phyloP scores from a whole-genome alignment of 2,888 invertebrate species.

The Trichogramma evanescens region DNA sequence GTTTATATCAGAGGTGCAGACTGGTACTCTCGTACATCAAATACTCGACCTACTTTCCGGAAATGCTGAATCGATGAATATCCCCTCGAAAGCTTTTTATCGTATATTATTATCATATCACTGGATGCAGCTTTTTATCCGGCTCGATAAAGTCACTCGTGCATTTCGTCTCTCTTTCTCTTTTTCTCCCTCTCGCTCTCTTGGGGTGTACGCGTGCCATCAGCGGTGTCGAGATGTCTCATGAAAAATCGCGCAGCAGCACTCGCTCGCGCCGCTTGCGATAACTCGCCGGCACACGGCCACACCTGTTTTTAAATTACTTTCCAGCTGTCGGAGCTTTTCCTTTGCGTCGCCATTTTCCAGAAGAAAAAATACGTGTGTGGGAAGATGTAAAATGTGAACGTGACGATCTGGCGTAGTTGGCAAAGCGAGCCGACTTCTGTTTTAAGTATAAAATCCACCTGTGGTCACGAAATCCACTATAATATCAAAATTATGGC shows the following conservation, averaged over 20 bases:
- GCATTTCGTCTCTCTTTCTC: no score
- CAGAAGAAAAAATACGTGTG: background rate
- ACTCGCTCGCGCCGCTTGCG: background rate
- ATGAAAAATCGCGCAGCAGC: background rate
- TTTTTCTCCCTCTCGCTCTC: no score
- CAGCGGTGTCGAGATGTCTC: no score
- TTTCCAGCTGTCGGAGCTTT: background rate
- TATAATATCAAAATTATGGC: background rate
- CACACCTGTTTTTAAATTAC: conserved; percentile 1
- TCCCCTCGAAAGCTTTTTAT: background rate
- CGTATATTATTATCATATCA: no score
- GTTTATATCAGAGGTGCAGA: background rate
- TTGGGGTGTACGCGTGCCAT: no score
- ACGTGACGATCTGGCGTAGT: background rate
- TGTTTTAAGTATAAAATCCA: conserved; percentile 8
- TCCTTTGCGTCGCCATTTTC: background rate
- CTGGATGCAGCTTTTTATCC: no score
- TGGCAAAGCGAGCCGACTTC: background rate
- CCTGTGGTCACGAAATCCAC: background rate
- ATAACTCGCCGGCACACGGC: background rate
- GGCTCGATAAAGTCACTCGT: no score
- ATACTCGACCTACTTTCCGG: background rate
- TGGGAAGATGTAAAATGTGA: conserved; percentile 6
- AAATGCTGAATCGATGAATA: conserved; percentile 1
- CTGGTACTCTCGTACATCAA: background rate